Evolutionary conservation across 2,113 vertebrate genomes (phyloP), one percentile per base, ranked within the genome.

Genomic region (Halichoeres trimaculatus): DNA sequence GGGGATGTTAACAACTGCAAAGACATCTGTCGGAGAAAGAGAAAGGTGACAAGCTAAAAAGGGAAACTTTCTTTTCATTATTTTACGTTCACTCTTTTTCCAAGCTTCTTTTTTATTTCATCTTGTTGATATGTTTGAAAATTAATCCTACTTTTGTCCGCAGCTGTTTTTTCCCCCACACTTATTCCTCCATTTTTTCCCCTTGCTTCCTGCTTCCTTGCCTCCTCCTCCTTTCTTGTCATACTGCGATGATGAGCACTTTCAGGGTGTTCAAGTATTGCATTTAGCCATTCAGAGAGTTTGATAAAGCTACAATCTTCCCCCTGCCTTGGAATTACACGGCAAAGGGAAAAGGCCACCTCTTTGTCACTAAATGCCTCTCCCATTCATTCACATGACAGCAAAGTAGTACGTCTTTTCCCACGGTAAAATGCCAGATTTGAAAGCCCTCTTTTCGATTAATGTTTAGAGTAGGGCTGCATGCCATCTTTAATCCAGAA

Each of bases 371-470:
- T 91, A 92, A 92, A 88, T 93, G 89, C 82, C 90, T 91, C 61
- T 83, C 79, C 88, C 86, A 91, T 91, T 91, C 88, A 91, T 89
- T 88, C 85, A 80, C 78, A 78, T 90, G 90, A 91, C 87, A 92
- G 91, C 73, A 78, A 88, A 92, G 89, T 88, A 88, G 77, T 90
- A 70, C 40, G 74, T 93, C 82, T 93, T 88, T 90, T 86, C 85
- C 84, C 74, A 83, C 60, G 64, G 71, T 85, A 81, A 94, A 92
- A 94, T 93, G 91, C 88, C 90, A 93, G 74, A 84, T 85, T 87
- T 92, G 90, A 94, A 94, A 94, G 91, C 87, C 87, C 85, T 85
- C 79, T 65, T 81, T 92, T 93, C 92, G 82, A 93, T 94, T 92
- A 92, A 93, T 92, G 91, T 93, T 93, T 92, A 84, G 89, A 84